Evolutionary conservation across 2,113 vertebrate genomes (phyloP), one percentile per base, ranked within the genome.

Genomic region (Thermophis baileyi): DNA sequence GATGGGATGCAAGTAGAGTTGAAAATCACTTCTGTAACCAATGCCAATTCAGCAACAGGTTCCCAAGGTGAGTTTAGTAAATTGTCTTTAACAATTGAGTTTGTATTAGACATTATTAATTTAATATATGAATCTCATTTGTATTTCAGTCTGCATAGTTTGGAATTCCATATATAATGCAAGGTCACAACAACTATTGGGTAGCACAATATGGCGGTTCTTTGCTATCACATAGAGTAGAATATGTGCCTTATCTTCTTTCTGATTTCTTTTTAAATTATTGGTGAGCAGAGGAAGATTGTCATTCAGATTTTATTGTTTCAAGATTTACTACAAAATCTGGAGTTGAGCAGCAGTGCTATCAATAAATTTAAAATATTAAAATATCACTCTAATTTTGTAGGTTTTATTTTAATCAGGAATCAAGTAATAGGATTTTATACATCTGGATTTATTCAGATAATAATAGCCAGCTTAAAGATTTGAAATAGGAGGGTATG

Each of bases 11-110:
- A 5, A 97, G 95, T 81, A 96, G 96, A 40, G 98, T 99, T 47
- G 99, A 99, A 96, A 99, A 98, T 94, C 99, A 99, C 97, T 98
- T 97, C 96, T 99, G 99, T 95, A 95, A 94, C 0, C 94, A 94
- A 11, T 99, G 99, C 97, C 97, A 97, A 35, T 90, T 98, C 90
- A 97, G 95, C 96, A 99, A 97, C n/a, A 98, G 99, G 55, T 99
- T 99, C 95, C 99, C 99, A 87, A 98, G 99, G 99, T 99, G 49
- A 93, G 97, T 85, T 6, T 44, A 40, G 12, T 30, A 35, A 35
- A 11, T 50, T 89, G 44, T 74, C 49, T 74, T 92, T 92, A 44
- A 4, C 1, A n/a, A 44, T 55, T 89, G 24, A 27, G 35, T 51
- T 35, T 81, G 49, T 89, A 44, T 87, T 89, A 89, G n/a, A 11